Conservation (phyloP, 2,113 vertebrate species). For the Globicephala melas region DNA sequence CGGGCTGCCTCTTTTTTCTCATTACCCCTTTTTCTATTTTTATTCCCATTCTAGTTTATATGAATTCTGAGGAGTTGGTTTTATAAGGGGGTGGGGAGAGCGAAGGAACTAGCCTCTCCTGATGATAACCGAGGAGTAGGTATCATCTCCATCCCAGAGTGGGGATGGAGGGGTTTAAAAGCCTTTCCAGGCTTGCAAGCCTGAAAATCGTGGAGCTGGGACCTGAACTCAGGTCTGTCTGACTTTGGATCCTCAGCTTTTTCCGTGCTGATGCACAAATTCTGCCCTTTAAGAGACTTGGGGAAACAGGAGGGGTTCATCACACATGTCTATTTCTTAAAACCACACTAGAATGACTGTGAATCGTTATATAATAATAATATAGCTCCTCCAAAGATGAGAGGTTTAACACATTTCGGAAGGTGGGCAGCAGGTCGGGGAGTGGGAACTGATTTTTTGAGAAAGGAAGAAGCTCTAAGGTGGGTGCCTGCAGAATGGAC, state of each 20-base stretch:
- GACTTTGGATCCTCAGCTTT: not conserved
- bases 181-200: not conserved
- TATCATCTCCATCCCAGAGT: not conserved
- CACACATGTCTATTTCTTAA: not conserved
- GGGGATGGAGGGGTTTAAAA: too few species aligned
- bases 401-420: not conserved
- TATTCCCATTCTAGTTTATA: not conserved
- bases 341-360: not conserved
- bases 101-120: not conserved
- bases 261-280: not conserved
- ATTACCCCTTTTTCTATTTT: not conserved
- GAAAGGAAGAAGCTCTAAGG: not conserved
- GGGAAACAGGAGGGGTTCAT: not conserved
- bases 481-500: not conserved
- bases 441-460: not conserved
- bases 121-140: too few species aligned
- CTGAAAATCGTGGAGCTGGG: not conserved
- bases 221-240: not conserved
- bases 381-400: fast-evolving
- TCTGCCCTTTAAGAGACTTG: not conserved
- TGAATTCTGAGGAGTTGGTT: not conserved
- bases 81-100: not conserved
- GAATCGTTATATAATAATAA: not conserved
- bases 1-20: not conserved
- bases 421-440: not conserved